Conservation (phyloP, 2,888 invertebrate species). For the Epinotia nisella region DNA sequence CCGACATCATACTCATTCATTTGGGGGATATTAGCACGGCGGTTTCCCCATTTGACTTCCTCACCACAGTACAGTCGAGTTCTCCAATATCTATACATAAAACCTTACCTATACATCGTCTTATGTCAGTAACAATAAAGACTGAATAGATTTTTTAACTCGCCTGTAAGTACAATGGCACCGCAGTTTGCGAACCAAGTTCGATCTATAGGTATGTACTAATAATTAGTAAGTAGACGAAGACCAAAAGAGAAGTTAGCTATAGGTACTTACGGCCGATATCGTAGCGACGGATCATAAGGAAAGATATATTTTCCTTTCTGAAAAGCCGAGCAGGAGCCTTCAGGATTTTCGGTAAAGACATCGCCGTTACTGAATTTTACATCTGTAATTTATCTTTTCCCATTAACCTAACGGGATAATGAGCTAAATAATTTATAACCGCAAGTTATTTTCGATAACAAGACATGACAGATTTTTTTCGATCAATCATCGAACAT, state of each 20-base stretch:
- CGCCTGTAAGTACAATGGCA: too few species aligned
- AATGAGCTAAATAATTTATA: not conserved
- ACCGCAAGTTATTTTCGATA: not conserved
- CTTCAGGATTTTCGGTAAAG: slow-evolving; percentile 69
- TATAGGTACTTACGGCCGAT: slow-evolving; percentile 70
- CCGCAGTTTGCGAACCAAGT: too few species aligned
- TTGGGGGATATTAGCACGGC: too few species aligned
- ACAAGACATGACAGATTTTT: slow-evolving; percentile 12
- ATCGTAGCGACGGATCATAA: slow-evolving; percentile 73
- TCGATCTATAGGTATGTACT: too few species aligned
- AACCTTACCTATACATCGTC: too few species aligned
- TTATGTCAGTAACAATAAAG: too few species aligned
- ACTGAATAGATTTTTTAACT: too few species aligned
- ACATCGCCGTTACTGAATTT: slow-evolving; percentile 57
- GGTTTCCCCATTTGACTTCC: too few species aligned
- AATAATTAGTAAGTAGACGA: not conserved
- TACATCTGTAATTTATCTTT: slow-evolving; percentile 35
- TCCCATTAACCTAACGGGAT: slow-evolving; percentile 1
- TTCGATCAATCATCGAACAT: not conserved
- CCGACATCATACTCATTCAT: too few species aligned
- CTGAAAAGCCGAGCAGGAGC: slow-evolving; percentile 69
- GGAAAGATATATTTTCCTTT: slow-evolving; percentile 75
- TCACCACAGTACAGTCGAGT: too few species aligned
- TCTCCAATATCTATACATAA: too few species aligned
- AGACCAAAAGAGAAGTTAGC: not conserved